A percentile compares a stretch with the other conserved stretches of the same genome.
These are phyloP conservation scores for Sarcophaga rosellei DNA, from an alignment of 2,888 invertebrate species.

Conservation along the genomic window DNA sequence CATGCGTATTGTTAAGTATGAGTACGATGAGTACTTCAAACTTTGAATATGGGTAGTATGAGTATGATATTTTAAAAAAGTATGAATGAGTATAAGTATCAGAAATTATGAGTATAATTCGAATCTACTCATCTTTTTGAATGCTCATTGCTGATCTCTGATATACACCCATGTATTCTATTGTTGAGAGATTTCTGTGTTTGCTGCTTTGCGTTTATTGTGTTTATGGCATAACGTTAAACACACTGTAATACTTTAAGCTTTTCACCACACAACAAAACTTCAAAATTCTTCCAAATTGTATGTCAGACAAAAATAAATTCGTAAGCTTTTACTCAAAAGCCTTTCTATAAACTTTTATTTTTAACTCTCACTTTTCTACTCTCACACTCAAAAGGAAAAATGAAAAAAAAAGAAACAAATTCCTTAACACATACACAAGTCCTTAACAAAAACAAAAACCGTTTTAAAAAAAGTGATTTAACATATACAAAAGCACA, in stretches of 20 bases:
- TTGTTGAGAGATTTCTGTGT: too few relatives aligned
- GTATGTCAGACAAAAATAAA: neutral
- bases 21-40: too few relatives aligned
- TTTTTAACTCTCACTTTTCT: slow-evolving; percentile 8
- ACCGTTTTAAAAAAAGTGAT: neutral
- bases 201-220: too few relatives aligned
- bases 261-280: slow-evolving; percentile 25
- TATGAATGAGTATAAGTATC: too few relatives aligned
- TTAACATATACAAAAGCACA: neutral
- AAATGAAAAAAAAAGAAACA: neutral
- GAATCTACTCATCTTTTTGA: too few relatives aligned
- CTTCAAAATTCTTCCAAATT: slow-evolving; percentile 12
- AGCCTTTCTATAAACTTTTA: slow-evolving; percentile 9
- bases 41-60: too few relatives aligned
- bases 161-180: too few relatives aligned
- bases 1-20: too few relatives aligned
- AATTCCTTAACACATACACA: slow-evolving; percentile 36
- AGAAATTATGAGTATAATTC: too few relatives aligned
- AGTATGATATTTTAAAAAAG: too few relatives aligned
- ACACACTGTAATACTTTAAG: neutral
- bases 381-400: neutral
- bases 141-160: too few relatives aligned
- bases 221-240: too few relatives aligned
- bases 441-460: slow-evolving; percentile 47
- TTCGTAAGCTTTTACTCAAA: slow-evolving; percentile 39